Conservation (phyloP, 1,140 invertebrate genomes). For the Semibalanus balanoides region DNA sequence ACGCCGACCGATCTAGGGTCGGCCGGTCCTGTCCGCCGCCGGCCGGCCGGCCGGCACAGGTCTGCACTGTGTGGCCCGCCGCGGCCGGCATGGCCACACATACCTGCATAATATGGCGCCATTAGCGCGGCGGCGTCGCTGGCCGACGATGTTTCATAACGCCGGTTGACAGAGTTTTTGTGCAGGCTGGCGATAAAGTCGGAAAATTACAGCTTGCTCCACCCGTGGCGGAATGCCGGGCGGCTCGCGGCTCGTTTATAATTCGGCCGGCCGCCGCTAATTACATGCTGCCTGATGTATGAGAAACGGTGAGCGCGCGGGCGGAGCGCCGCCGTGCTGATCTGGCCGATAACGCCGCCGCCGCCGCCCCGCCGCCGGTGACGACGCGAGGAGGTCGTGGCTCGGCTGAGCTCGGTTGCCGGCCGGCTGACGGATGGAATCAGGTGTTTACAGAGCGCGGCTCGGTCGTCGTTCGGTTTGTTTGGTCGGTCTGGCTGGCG, state of each 20-base stretch:
- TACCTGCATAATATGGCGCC: background rate
- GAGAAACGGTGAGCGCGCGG: background rate
- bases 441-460: background rate
- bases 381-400: too few species aligned
- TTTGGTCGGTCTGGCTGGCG: background rate
- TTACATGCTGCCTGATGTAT: background rate
- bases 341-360: background rate
- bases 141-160: background rate
- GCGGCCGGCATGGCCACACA: background rate
- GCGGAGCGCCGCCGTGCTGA: background rate
- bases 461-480: background rate
- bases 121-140: background rate
- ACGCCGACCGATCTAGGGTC: too few species aligned
- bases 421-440: background rate
- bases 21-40: too few species aligned
- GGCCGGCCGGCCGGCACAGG: too few species aligned
- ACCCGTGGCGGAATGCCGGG: background rate
- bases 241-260: background rate
- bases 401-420: too few species aligned
- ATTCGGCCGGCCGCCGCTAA: background rate
- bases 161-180: constrained; percentile 1
- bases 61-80: background rate
- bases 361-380: too few species aligned
- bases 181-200: background rate
- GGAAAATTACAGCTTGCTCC: background rate